Percentiles rank a stretch among this genome's conserved stretches.
Conservation (phyloP, 2,888 invertebrate species). For the Bombylius discolor region DNA sequence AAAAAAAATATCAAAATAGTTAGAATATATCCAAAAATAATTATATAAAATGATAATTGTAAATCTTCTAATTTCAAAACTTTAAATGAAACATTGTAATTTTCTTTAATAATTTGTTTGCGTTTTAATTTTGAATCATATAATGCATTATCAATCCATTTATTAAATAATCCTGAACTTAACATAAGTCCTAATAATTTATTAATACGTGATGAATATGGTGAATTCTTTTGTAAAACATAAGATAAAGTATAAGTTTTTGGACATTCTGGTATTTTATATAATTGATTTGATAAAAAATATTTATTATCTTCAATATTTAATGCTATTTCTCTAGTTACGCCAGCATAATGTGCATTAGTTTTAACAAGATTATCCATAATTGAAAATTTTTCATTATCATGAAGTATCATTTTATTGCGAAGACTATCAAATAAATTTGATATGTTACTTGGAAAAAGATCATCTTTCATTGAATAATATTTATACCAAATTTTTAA, state of each 20-base stretch:
- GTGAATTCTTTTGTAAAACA: conserved; percentile 26
- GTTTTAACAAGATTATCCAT: conserved; percentile 20
- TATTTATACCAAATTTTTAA: conserved; percentile 32
- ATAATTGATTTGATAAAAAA: conserved; percentile 25
- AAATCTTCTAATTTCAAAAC: conserved; percentile 29
- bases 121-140: neutral
- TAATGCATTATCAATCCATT: conserved; percentile 25
- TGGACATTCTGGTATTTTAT: conserved; percentile 34
- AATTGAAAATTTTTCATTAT: conserved; percentile 11
- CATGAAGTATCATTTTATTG: conserved; percentile 22
- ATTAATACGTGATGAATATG: conserved; percentile 26
- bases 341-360: conserved; percentile 24
- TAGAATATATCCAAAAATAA: conserved; percentile 21
- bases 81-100: conserved; percentile 21
- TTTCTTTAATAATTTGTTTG: neutral
- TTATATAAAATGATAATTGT: conserved; percentile 30
- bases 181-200: conserved; percentile 24
- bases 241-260: conserved; percentile 32
- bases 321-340: conserved; percentile 27
- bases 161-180: conserved; percentile 27
- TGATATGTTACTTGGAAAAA: conserved; percentile 29
- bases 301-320: conserved; percentile 25
- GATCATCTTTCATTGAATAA: conserved; percentile 31
- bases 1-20: neutral
- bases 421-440: conserved; percentile 25